Percentiles rank a stretch among this genome's conserved stretches.
Conservation (phyloP, 2,113 vertebrate genomes). For the Lichenostomus cassidix region DNA sequence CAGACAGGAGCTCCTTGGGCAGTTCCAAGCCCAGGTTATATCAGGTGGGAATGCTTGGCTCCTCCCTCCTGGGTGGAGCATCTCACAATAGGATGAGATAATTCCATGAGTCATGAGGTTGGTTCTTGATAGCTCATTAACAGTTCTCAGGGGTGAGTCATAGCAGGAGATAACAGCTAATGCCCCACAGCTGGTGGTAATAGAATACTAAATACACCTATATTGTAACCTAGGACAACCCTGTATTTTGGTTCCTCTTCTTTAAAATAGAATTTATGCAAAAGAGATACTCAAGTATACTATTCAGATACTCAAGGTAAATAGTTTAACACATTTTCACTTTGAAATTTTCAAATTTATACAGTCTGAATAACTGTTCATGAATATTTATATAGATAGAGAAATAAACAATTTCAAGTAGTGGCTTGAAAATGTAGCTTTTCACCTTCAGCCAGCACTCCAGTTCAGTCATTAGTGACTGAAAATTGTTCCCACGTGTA, state of each 20-base stretch:
- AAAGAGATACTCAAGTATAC: not conserved
- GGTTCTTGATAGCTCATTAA: no score
- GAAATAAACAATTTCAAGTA: not conserved
- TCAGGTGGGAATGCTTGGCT: no score
- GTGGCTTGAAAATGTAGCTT: not conserved
- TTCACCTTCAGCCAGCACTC: not conserved
- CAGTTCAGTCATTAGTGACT: not conserved
- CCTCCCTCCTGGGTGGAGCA: no score
- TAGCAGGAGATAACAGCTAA: no score
- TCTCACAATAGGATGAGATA: no score
- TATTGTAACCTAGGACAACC: no score
- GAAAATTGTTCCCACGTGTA: constrained; percentile 58
- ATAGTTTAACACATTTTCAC: not conserved
- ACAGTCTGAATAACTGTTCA: not conserved
- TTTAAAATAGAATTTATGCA: not conserved
- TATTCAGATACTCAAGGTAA: not conserved
- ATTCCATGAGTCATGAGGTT: no score
- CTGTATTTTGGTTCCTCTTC: not conserved
- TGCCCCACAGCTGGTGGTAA: no score
- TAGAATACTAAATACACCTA: no score
- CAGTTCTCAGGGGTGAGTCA: no score
- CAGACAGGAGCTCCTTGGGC: no score
- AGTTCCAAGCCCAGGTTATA: no score
- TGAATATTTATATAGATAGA: not conserved
- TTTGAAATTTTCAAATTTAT: constrained; percentile 4